These are phyloP conservation scores for Archips crataeganus DNA, from an alignment of 2,888 invertebrate species.

Conservation along the genomic window DNA sequence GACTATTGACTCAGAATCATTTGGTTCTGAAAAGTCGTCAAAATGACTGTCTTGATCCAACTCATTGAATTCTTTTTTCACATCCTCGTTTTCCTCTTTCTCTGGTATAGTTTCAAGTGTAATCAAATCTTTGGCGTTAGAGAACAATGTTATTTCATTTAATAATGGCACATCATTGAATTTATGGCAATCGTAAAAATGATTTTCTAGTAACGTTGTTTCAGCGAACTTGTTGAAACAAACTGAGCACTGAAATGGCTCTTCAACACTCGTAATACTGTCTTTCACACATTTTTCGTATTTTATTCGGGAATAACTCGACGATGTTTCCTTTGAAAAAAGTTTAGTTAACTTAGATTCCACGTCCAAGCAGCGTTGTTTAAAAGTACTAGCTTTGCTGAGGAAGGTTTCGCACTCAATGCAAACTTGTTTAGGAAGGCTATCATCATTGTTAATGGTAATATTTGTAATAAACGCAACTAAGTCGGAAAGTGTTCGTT, in stretches of 20 bases:
- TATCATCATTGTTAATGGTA: slow-evolving; percentile 60
- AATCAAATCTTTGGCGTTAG: slow-evolving; percentile 22
- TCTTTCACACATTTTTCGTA: slow-evolving; percentile 40
- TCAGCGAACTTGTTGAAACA: slow-evolving; percentile 48
- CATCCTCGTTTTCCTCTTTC: slow-evolving; percentile 32
- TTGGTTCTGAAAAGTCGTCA: slow-evolving; percentile 45
- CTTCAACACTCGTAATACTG: slow-evolving; percentile 16
- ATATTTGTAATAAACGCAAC: slow-evolving; percentile 65
- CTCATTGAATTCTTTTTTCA: slow-evolving; percentile 41
- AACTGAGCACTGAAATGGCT: slow-evolving; percentile 48
- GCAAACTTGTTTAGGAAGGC: slow-evolving; percentile 73
- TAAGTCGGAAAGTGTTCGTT: slow-evolving; percentile 60
- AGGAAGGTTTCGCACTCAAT: slow-evolving; percentile 64
- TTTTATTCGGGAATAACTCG: slow-evolving; percentile 23
- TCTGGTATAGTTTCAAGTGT: slow-evolving; percentile 40
- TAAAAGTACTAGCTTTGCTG: slow-evolving; percentile 67
- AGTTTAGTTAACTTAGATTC: slow-evolving; percentile 62
- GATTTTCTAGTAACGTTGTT: slow-evolving; percentile 45
- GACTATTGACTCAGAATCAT: slow-evolving; percentile 44
- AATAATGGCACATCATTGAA: slow-evolving; percentile 37
- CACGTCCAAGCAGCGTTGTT: slow-evolving; percentile 67
- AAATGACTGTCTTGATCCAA: slow-evolving; percentile 33
- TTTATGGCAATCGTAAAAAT: slow-evolving; percentile 45
- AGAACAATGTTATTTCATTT: slow-evolving; percentile 38
- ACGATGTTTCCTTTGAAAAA: slow-evolving; percentile 44